Conservation (phyloP, 2,113 vertebrate species). For the Thryonomys swinderianus region DNA sequence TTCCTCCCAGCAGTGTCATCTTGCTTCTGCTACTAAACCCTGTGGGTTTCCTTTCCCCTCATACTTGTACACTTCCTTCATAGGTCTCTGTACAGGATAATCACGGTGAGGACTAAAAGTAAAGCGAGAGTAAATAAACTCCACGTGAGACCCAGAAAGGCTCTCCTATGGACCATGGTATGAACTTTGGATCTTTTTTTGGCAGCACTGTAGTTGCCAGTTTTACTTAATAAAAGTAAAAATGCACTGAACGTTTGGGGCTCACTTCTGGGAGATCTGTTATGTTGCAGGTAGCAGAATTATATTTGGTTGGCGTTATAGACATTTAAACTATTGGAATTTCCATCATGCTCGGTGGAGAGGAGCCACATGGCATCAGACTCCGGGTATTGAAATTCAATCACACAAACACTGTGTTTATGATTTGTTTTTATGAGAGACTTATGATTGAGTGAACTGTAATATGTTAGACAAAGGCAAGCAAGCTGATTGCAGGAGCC, state of each 20-base stretch:
- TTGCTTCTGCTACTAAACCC: background rate
- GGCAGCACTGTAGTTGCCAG: background rate
- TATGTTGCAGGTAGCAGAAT: background rate
- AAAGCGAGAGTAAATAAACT: background rate
- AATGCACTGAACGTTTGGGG: background rate
- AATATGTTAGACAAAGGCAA: background rate
- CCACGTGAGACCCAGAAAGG: background rate
- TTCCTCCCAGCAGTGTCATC: background rate
- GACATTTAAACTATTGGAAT: background rate
- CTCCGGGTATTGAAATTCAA: background rate
- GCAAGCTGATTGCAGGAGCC: background rate
- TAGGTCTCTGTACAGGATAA: background rate
- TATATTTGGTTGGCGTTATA: rapidly evolving
- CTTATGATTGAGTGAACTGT: background rate
- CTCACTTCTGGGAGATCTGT: background rate
- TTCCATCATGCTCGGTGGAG: background rate
- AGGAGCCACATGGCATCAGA: background rate
- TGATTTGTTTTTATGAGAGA: background rate
- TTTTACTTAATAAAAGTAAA: background rate
- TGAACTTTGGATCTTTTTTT: background rate
- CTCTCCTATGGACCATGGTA: background rate
- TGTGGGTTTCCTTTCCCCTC: no score
- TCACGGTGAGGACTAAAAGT: background rate
- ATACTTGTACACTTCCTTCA: no score
- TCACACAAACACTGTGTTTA: background rate